phyloP scores from a whole-genome alignment of 2,113 vertebrate species.

The Leptosomus discolor region DNA sequence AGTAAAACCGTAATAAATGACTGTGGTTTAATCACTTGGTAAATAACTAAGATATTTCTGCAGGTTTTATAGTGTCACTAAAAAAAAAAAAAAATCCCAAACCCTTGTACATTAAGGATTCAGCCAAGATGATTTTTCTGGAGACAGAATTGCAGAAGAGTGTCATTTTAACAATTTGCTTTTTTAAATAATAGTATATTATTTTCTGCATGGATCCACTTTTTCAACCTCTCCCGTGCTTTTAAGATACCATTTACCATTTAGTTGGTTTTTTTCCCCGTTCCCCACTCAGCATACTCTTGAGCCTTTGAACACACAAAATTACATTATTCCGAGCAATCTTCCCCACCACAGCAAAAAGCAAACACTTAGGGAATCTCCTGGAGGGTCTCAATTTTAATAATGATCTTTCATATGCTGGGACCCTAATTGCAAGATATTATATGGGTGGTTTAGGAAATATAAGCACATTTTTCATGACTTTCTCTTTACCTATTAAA shows the following conservation, averaged over 20 bases:
- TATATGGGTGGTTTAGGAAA: conserved; percentile 52
- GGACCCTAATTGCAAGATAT: conserved; percentile 64
- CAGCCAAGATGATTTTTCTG: conserved; percentile 42
- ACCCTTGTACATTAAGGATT: conserved; percentile 45
- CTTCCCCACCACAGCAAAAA: conserved; percentile 58
- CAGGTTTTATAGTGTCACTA: conserved; percentile 56
- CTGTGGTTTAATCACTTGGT: conserved; percentile 74
- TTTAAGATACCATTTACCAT: conserved; percentile 72
- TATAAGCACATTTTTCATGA: conserved; percentile 36
- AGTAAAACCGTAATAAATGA: conserved; percentile 71
- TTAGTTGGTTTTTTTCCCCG: background rate
- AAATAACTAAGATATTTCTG: conserved; percentile 71
- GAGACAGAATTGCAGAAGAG: conserved; percentile 22
- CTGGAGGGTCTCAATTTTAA: conserved; percentile 61
- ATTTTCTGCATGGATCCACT: conserved; percentile 68
- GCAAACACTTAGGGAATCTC: conserved; percentile 60
- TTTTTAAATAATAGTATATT: conserved; percentile 74
- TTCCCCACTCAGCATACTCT: conserved; percentile 24
- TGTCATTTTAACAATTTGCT: conserved; percentile 72
- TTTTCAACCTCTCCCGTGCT: conserved; percentile 63
- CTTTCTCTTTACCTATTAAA: conserved; percentile 62
- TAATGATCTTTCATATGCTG: conserved; percentile 50
- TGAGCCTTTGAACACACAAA: conserved; percentile 61
- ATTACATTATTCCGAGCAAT: conserved; percentile 42
- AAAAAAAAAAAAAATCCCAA: conserved; percentile 5